Percentiles rank a stretch among this genome's conserved stretches.
Conservation (phyloP, 2,888 invertebrate species). For the Adelphocoris suturalis region DNA sequence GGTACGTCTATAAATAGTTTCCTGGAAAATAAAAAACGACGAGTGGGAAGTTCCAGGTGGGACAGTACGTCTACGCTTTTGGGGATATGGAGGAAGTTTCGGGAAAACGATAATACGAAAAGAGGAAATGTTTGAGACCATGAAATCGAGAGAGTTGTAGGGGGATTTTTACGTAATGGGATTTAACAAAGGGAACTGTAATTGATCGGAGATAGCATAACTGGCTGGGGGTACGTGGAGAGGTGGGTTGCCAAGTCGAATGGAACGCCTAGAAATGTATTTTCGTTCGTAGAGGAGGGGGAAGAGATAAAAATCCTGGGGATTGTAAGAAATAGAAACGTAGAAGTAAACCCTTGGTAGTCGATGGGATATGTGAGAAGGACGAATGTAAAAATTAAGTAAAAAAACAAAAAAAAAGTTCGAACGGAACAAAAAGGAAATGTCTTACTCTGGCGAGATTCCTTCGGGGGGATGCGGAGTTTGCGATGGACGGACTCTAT, state of each 20-base stretch:
- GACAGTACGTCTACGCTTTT: not conserved
- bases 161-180: conserved; percentile 17
- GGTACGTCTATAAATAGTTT: conserved; percentile 22
- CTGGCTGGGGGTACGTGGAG: conserved; percentile 29
- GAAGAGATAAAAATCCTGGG: too few species aligned
- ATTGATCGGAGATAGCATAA: conserved; percentile 30
- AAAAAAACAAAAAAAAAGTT: not conserved
- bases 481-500: not conserved
- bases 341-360: not conserved
- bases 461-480: not conserved
- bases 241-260: conserved; percentile 24
- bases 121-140: not conserved
- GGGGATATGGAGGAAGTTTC: not conserved
- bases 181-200: conserved; percentile 20
- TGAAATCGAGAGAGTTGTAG: conserved; percentile 16
- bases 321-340: not conserved
- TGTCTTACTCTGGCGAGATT: conserved; percentile 29
- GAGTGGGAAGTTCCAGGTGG: conserved; percentile 33
- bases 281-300: not conserved
- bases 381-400: not conserved
- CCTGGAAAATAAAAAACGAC: conserved; percentile 31
- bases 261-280: conserved; percentile 36
- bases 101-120: not conserved
- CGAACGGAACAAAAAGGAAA: not conserved
- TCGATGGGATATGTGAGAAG: not conserved